phyloP scores from a whole-genome alignment of 2,797 vertebrate species.

The Poecilia gillii region DNA sequence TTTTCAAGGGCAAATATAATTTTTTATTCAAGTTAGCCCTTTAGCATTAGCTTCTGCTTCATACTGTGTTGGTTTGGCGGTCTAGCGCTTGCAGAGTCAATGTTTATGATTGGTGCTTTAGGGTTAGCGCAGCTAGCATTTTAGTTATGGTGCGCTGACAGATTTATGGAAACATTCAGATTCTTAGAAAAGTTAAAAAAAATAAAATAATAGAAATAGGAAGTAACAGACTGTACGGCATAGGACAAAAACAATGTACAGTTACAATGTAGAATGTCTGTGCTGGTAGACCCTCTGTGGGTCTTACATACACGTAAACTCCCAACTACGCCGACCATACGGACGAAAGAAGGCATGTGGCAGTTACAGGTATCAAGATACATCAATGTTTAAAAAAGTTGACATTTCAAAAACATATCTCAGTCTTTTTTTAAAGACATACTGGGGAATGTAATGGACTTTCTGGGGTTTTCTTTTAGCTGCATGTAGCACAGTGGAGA shows the following conservation, averaged over 20 bases:
- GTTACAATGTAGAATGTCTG: not conserved
- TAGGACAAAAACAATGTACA: not conserved
- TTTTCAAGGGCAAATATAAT: too few relatives aligned
- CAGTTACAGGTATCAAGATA: not conserved
- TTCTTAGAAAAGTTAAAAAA: not conserved
- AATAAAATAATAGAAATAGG: not conserved
- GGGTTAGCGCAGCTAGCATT: too few relatives aligned
- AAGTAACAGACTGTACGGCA: not conserved
- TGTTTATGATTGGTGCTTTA: too few relatives aligned
- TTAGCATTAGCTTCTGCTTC: too few relatives aligned
- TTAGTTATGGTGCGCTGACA: not conserved
- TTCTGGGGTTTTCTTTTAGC: not conserved
- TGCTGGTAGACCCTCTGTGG: not conserved
- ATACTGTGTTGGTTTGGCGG: too few relatives aligned
- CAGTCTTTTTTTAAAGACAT: not conserved
- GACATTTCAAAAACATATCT: not conserved
- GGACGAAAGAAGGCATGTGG: not conserved
- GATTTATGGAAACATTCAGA: not conserved
- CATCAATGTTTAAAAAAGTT: not conserved
- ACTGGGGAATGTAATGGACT: not conserved
- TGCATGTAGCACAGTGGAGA: not conserved
- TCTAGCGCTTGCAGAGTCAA: too few relatives aligned
- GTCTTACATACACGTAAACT: not conserved
- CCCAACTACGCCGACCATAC: not conserved
- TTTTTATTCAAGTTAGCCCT: too few relatives aligned